Evolutionary conservation across 2,797 vertebrate species (phyloP).

Genomic region (Yasuhikotakia modesta): DNA sequence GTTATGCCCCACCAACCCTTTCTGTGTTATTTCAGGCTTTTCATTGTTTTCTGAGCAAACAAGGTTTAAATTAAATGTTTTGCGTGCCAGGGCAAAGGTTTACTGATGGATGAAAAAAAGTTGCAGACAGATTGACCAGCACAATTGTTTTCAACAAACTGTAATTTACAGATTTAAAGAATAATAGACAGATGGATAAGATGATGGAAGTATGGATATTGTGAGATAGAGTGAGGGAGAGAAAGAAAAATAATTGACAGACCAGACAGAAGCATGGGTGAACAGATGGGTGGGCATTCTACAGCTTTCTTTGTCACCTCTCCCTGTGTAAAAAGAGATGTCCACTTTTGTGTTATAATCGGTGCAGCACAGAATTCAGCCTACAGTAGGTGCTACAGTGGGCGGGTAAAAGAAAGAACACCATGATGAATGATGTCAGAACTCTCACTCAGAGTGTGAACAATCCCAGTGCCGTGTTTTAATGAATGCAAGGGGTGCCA

Average conservation of each 20-base stretch:
- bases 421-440: slow-evolving; percentile 26
- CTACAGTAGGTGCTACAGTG: slow-evolving; percentile 30
- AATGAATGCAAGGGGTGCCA: not conserved
- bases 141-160: slow-evolving; percentile 27
- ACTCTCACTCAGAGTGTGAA: slow-evolving; percentile 36
- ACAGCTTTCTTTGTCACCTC: slow-evolving; percentile 37
- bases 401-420: slow-evolving; percentile 37
- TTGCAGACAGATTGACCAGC: slow-evolving; percentile 32
- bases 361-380: slow-evolving; percentile 34
- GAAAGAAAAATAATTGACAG: no score
- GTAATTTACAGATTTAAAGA: no score
- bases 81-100: slow-evolving; percentile 67
- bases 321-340: slow-evolving; percentile 50
- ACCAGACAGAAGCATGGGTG: not conserved
- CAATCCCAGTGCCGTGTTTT: slow-evolving; percentile 7
- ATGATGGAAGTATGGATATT: no score
- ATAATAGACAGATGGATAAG: no score
- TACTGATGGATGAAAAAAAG: slow-evolving; percentile 45
- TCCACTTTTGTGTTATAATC: slow-evolving; percentile 60
- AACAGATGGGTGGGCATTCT: not conserved
- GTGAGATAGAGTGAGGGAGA: no score
- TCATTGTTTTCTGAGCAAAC: slow-evolving; percentile 76
- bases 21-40: slow-evolving; percentile 43
- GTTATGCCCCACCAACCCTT: slow-evolving; percentile 56
- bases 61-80: slow-evolving; percentile 69